Evolutionary conservation across 2,113 vertebrate genomes (phyloP).

Genomic region (Pogona vitticeps): DNA sequence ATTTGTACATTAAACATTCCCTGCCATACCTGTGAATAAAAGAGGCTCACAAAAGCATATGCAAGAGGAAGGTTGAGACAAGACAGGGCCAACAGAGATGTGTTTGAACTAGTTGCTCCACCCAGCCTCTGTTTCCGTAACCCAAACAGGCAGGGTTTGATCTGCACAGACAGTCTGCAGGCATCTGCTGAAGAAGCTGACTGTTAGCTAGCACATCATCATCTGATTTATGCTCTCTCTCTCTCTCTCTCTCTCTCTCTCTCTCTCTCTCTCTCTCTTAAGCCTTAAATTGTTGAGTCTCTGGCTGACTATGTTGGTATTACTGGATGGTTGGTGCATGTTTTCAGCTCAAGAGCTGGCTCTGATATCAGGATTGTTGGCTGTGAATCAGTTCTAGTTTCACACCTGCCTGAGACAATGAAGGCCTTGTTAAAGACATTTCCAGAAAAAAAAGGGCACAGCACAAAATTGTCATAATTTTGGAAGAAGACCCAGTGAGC

Average conservation of each 20-base stretch:
- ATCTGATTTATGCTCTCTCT: slow-evolving; percentile 79
- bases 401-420: slow-evolving; percentile 88
- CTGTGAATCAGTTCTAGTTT: slow-evolving; percentile 74
- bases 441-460: slow-evolving; percentile 39
- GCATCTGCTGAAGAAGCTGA: slow-evolving; percentile 78
- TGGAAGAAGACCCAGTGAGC: slow-evolving; percentile 18
- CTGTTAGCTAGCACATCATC: slow-evolving; percentile 75
- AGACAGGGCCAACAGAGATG: slow-evolving; percentile 75
- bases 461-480: slow-evolving; percentile 34
- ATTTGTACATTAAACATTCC: slow-evolving; percentile 64
- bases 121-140: slow-evolving; percentile 78
- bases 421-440: slow-evolving; percentile 79
- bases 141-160: slow-evolving; percentile 76
- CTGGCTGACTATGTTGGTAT: slow-evolving; percentile 77
- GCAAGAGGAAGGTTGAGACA: slow-evolving; percentile 71
- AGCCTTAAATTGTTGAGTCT: slow-evolving; percentile 80
- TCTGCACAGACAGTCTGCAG: slow-evolving; percentile 79
- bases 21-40: slow-evolving; percentile 45
- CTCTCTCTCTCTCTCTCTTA: slow-evolving; percentile 69
- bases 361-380: slow-evolving; percentile 71
- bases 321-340: slow-evolving; percentile 71
- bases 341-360: slow-evolving; percentile 79
- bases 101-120: slow-evolving; percentile 73
- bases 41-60: slow-evolving; percentile 57
- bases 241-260: slow-evolving; percentile 60